Percentiles rank a stretch among this genome's conserved stretches.
Evolutionary conservation across 2,888 invertebrate genomes (phyloP).

Genomic region (Leptinotarsa haldemani): DNA sequence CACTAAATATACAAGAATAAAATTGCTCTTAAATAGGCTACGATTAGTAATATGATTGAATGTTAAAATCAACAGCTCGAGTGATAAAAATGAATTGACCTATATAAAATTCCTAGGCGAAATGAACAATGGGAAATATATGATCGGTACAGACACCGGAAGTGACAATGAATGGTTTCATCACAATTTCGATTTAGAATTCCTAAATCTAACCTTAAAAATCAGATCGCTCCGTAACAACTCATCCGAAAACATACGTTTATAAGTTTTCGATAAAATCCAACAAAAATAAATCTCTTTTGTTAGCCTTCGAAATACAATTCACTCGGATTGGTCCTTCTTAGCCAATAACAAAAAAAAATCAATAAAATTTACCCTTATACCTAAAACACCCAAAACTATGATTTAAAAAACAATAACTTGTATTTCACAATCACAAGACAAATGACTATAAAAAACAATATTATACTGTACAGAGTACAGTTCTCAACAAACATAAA

Average conservation of each 20-base stretch:
- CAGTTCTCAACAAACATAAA: constrained; percentile 40
- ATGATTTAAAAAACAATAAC: constrained; percentile 28
- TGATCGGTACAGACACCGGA: constrained; percentile 51
- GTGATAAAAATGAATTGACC: constrained; percentile 29
- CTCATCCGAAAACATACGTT: constrained; percentile 32
- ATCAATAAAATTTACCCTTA: constrained; percentile 18
- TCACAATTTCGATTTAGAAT: constrained; percentile 50
- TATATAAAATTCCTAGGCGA: constrained; percentile 29
- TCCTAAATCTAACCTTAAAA: constrained; percentile 39
- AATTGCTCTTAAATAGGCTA: constrained; percentile 28
- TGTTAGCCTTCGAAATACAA: constrained; percentile 26
- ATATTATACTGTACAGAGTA: constrained; percentile 44
- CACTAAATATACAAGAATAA: constrained; percentile 31
- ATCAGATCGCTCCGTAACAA: constrained; percentile 41
- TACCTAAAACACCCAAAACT: constrained; percentile 34
- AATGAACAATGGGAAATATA: constrained; percentile 31
- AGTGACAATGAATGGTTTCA: constrained; percentile 51
- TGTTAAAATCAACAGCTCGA: constrained; percentile 22
- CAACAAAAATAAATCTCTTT: constrained; percentile 36
- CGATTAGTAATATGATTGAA: constrained; percentile 23
- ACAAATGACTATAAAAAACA: constrained; percentile 36
- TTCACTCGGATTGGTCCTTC: constrained; percentile 36
- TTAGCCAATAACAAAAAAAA: constrained; percentile 29
- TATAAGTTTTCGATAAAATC: constrained; percentile 26
- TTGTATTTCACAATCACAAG: constrained; percentile 34